phyloP scores from a whole-genome alignment of 2,113 vertebrate genomes.

The Phylloscopus trochilus region DNA sequence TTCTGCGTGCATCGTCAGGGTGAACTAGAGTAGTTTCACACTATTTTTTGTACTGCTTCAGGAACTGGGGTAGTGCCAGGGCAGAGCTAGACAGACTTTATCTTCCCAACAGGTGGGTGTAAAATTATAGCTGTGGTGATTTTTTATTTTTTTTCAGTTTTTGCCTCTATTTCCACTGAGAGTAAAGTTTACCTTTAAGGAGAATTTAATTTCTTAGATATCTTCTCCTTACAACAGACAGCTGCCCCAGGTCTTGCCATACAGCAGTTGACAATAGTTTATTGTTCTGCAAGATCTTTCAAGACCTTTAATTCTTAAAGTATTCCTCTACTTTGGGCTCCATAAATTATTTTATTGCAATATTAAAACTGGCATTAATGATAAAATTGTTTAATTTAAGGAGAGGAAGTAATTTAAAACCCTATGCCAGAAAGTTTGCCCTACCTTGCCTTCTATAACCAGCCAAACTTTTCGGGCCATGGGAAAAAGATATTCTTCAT shows the following conservation, averaged over 20 bases:
- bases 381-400: background rate
- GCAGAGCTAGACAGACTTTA: background rate
- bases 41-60: background rate
- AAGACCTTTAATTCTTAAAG: background rate
- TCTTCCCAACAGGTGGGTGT: background rate
- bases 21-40: background rate
- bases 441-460: background rate
- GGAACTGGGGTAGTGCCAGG: background rate
- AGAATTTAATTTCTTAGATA: background rate
- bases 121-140: background rate
- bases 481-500: background rate
- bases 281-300: background rate
- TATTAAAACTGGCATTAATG: background rate
- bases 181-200: background rate
- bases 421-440: background rate
- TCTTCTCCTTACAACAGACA: background rate
- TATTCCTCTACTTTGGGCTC: background rate
- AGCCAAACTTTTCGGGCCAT: background rate
- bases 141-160: background rate
- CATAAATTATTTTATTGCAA: background rate
- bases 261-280: background rate
- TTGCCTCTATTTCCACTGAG: background rate
- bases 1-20: background rate
- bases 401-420: background rate
- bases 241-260: background rate